A percentile compares a stretch with the other conserved stretches of the same genome.
Conservation (phyloP, 2,888 invertebrate species). For the Mimumesa dahlbomi region DNA sequence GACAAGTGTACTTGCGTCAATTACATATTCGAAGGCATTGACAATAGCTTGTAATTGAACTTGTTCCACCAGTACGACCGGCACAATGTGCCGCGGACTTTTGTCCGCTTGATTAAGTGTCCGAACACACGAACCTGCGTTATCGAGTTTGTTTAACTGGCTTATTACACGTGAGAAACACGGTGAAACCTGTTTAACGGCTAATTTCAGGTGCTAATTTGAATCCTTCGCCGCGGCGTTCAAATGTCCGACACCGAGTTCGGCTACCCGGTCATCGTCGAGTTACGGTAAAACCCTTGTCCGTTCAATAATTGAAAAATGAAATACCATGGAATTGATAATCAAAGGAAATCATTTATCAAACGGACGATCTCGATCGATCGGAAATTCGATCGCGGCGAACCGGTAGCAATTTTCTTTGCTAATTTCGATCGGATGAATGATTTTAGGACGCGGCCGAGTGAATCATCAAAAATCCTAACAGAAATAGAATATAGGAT, state of each 20-base stretch:
- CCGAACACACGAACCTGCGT: slow-evolving; percentile 4
- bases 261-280: too few relatives aligned
- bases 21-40: not conserved
- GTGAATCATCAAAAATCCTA: slow-evolving; percentile 48
- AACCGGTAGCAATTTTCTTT: not conserved
- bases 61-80: not conserved
- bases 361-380: not conserved
- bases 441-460: slow-evolving; percentile 13
- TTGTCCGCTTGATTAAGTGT: slow-evolving; percentile 12
- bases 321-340: too few relatives aligned
- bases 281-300: too few relatives aligned
- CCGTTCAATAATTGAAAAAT: too few relatives aligned
- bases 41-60: slow-evolving; percentile 11
- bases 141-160: slow-evolving; percentile 12
- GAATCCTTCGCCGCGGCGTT: too few relatives aligned
- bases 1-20: not conserved
- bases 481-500: slow-evolving; percentile 36
- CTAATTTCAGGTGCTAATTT: too few relatives aligned
- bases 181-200: not conserved
- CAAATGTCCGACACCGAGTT: too few relatives aligned
- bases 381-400: not conserved
- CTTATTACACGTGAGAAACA: not conserved
- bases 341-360: too few relatives aligned
- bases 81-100: not conserved
- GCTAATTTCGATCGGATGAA: not conserved